Evolutionary conservation across 1,140 invertebrate species (phyloP).

Genomic region (Monochamus saltuarius): DNA sequence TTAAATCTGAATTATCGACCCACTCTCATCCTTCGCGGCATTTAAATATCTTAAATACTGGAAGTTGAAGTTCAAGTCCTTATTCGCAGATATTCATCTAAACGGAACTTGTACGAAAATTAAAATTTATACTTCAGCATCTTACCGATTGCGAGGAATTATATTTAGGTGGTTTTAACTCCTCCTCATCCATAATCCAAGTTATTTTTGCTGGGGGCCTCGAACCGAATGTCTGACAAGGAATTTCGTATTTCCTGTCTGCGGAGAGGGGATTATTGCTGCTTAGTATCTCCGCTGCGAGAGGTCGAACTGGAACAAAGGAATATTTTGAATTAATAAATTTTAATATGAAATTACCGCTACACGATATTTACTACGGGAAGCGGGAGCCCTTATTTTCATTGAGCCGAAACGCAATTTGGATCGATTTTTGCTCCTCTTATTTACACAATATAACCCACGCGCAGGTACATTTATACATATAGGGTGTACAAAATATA

Average conservation of each 20-base stretch:
- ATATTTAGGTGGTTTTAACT: conserved; percentile 54
- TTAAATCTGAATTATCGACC: no score
- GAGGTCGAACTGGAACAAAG: conserved; percentile 70
- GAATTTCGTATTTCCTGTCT: conserved; percentile 72
- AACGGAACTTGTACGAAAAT: no score
- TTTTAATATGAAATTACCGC: conserved; percentile 9
- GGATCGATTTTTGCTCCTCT: background rate
- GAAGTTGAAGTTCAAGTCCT: no score
- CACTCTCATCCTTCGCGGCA: no score
- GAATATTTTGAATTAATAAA: conserved; percentile 4
- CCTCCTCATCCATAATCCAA: conserved; percentile 77
- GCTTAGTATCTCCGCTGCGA: conserved; percentile 74
- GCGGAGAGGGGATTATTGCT: conserved; percentile 80
- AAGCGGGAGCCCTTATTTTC: background rate
- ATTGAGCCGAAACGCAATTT: background rate
- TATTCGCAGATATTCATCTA: no score
- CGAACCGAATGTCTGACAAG: conserved; percentile 77
- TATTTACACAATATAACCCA: background rate
- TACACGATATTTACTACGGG: background rate
- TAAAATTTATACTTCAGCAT: conserved; percentile 1
- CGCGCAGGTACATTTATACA: no score
- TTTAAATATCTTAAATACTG: no score
- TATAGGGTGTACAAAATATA: no score
- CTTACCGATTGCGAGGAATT: conserved; percentile 60
- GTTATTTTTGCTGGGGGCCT: conserved; percentile 75